A percentile compares a stretch with the other conserved stretches of the same genome.
phyloP scores from a whole-genome alignment of 1,140 invertebrate species.

The Brachionus paranguensis region DNA sequence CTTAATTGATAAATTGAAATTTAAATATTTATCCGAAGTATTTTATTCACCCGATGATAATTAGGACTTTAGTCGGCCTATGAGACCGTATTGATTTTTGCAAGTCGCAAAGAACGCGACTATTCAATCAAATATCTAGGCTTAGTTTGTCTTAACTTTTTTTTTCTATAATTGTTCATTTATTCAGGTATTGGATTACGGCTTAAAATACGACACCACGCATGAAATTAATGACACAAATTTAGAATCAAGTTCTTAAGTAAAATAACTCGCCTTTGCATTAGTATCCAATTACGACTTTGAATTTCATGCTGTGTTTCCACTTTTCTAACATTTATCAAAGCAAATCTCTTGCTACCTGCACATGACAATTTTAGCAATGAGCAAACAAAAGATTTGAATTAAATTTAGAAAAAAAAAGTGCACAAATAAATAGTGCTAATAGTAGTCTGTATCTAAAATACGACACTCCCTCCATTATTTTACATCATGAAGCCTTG shows the following conservation, averaged over 20 bases:
- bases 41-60: background rate
- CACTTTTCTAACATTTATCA: background rate
- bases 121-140: background rate
- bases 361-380: background rate
- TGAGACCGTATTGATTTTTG: conserved; percentile 9
- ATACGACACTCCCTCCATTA: no score
- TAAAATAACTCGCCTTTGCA: background rate
- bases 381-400: no score
- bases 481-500: no score
- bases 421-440: background rate
- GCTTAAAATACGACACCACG: conserved; percentile 4
- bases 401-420: background rate
- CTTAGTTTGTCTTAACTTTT: background rate
- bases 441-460: background rate
- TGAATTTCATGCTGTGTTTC: conserved; percentile 14
- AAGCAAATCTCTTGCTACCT: background rate
- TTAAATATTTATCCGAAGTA: background rate
- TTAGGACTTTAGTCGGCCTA: background rate
- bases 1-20: background rate
- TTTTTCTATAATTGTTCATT: background rate
- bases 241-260: conserved; percentile 8
- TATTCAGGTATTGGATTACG: background rate
- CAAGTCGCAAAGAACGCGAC: background rate
- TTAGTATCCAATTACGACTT: background rate
- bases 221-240: conserved; percentile 9